A percentile compares a stretch with the other conserved stretches of the same genome.
Evolutionary conservation across 2,888 invertebrate species (phyloP).

Genomic region (Blastobasis adustella): DNA sequence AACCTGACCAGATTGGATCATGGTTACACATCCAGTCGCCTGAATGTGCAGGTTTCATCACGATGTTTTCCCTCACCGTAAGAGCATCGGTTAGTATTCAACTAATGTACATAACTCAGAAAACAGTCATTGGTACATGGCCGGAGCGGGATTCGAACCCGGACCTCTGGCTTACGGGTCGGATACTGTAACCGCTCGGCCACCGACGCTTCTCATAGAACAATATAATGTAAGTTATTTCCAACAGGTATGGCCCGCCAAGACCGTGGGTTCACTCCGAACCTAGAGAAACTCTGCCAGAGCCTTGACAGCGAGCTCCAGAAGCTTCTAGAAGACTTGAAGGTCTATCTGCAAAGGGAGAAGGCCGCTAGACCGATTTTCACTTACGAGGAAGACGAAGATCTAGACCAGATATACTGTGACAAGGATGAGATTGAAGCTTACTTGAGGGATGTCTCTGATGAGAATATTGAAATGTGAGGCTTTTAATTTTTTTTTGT

Average conservation of each 20-base stretch:
- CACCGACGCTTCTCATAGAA: no score
- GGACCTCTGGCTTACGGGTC: no score
- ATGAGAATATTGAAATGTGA: slow-evolving; percentile 63
- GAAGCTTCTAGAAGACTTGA: slow-evolving; percentile 80
- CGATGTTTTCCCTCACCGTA: no score
- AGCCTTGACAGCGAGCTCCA: slow-evolving; percentile 77
- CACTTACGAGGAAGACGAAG: slow-evolving; percentile 53
- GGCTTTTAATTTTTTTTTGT: background rate
- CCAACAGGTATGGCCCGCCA: slow-evolving; percentile 79
- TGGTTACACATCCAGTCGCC: no score
- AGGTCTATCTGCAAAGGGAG: slow-evolving; percentile 77
- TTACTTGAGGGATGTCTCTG: slow-evolving; percentile 68
- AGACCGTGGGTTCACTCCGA: slow-evolving; percentile 85
- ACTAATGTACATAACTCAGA: no score
- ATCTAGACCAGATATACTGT: slow-evolving; percentile 46
- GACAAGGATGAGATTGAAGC: slow-evolving; percentile 68
- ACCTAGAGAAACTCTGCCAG: slow-evolving; percentile 81
- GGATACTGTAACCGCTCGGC: no score
- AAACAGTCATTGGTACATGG: no score
- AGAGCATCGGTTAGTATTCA: no score
- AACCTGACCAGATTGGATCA: no score
- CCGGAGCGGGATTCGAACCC: no score
- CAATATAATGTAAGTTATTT: slow-evolving; percentile 1
- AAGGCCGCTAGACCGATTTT: slow-evolving; percentile 39
- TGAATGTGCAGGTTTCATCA: no score